These are phyloP conservation scores for Neolamprologus modestus DNA, from an alignment of 2,113 vertebrate species.

Conservation along the genomic window DNA sequence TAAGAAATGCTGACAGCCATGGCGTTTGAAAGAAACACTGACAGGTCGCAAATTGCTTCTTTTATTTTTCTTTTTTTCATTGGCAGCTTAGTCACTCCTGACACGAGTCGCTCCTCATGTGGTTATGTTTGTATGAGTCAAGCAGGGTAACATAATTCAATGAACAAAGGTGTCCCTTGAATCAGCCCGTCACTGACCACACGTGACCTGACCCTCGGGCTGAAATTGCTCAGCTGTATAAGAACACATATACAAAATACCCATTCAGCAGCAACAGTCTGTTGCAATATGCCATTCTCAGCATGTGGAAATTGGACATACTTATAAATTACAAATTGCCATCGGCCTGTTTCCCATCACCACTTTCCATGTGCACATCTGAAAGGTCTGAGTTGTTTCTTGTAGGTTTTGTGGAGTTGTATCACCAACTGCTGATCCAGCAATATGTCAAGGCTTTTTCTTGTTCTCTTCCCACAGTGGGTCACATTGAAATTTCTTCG, in stretches of 20 bases:
- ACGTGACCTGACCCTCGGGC: neutral
- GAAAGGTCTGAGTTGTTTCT: conserved; percentile 2
- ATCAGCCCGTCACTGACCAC: neutral
- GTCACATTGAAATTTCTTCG: neutral
- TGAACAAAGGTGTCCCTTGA: conserved; percentile 19
- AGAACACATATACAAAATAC: neutral
- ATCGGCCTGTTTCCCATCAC: neutral
- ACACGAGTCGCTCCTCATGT: neutral
- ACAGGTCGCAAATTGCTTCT: neutral
- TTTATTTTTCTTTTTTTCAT: neutral
- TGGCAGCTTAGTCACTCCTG: neutral
- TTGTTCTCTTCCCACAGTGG: neutral
- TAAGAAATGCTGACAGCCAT: neutral
- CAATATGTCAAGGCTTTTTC: neutral
- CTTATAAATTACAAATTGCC: neutral
- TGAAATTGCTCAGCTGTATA: neutral
- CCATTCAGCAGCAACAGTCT: neutral
- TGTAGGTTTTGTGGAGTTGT: neutral
- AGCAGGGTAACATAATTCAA: neutral
- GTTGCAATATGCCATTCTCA: neutral
- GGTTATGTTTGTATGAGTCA: neutral
- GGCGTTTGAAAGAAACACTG: neutral
- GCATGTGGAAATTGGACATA: neutral
- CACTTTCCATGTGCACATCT: neutral
- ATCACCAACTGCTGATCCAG: neutral